Evolutionary conservation across 2,113 vertebrate genomes (phyloP).

Genomic region (Clupea harengus): DNA sequence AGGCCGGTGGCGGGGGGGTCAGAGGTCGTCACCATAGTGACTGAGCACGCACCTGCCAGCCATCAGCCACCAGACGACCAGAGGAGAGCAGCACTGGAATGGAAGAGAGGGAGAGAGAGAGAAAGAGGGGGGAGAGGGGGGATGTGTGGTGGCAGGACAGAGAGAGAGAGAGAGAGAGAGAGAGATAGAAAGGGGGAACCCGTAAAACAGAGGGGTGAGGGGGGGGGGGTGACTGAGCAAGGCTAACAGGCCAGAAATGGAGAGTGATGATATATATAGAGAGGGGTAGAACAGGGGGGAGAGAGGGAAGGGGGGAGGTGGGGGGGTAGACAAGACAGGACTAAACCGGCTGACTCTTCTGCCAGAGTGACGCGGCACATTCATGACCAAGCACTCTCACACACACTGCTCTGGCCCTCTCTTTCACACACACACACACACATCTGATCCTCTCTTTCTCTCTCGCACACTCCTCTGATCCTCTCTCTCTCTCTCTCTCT

Average conservation of each 20-base stretch:
- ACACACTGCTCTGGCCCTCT: too few relatives aligned
- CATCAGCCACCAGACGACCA: background rate
- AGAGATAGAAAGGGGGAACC: background rate
- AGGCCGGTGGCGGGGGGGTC: too few relatives aligned
- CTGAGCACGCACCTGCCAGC: background rate
- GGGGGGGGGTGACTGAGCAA: background rate
- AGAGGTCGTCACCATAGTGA: too few relatives aligned
- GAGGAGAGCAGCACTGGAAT: background rate
- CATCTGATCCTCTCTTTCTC: background rate
- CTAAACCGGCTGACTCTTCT: background rate
- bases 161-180: background rate
- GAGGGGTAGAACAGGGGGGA: background rate
- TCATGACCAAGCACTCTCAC: conserved; percentile 9
- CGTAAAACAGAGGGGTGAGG: background rate
- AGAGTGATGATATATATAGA: background rate
- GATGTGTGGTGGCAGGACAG: background rate
- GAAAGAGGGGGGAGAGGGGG: background rate
- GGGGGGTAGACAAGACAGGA: background rate
- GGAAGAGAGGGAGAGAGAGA: background rate
- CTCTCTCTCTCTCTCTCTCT: background rate
- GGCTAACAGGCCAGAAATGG: background rate
- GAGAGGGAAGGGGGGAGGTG: too few relatives aligned
- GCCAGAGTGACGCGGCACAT: background rate
- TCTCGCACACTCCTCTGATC: too few relatives aligned
- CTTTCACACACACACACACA: background rate